Evolutionary conservation across 1,140 invertebrate genomes (phyloP), one percentile per base, ranked within the genome.

Genomic region (Lasioglossum baleicum): DNA sequence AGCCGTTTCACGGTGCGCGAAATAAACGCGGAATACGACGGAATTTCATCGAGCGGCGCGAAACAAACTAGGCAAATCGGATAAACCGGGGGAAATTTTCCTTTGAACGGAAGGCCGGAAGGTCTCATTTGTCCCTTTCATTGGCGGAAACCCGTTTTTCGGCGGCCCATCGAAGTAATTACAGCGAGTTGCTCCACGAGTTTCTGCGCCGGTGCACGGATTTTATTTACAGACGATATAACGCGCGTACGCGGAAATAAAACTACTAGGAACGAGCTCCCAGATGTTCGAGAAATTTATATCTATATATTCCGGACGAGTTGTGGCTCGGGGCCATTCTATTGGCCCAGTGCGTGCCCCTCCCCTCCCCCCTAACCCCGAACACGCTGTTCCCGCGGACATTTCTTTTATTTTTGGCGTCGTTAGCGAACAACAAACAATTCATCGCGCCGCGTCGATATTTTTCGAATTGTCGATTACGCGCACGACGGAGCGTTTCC

Each of bases 381-480:
- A 35, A 4, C 35, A 35, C 35, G 3, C 35, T 35, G 35, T 3
- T 35, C 35, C 35, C 35, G 35, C 35, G 35, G 35, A 35, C 35
- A 5, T n/a, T 72, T 56, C 8, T 20, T 61, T 35, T 72, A 15
- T 56, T 58, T 65, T 22, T 53, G 10, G 15, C 31, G n/a, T 65
- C 63, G 48, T 65, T 64, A 51, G 53, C 60, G 48, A 56, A 20
- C 63, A 53, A 13, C 63, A 53, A 53, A 56, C 61, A 56, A 40
- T 75, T 66, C 26, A 13, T n/a, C 56, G 22, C 5, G 7, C 44
- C 65, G 48, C 69, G 51, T 3, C 15, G 60, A 74, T 65, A 78
- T 71, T 81, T 53, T 81, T 10, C 51, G 56, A 44, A 63, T 81
- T 76, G 51, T 79, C 48, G 63, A 69, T 82, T 64, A 44, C 40